Evolutionary conservation across 2,113 vertebrate genomes (phyloP).

Genomic region (Apodemus sylvaticus): DNA sequence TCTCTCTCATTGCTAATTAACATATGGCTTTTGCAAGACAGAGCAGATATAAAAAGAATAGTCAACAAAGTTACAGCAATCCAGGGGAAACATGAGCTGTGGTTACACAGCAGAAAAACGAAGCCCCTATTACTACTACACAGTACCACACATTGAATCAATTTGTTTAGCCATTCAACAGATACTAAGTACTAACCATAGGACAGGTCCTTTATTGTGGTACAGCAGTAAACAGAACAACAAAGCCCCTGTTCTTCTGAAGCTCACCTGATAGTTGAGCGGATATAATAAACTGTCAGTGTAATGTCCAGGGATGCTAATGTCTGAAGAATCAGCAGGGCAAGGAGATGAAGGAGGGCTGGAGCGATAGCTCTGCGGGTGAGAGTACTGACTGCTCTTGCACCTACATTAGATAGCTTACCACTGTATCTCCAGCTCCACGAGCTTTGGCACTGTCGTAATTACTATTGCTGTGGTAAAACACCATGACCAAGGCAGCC

Average conservation of each 20-base stretch:
- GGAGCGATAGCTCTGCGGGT: not conserved
- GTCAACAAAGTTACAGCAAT: not conserved
- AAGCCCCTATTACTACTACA: not conserved
- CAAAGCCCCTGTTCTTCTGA: not conserved
- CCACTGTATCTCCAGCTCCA: not conserved
- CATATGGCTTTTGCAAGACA: not conserved
- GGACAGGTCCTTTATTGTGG: not conserved
- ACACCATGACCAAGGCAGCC: not conserved
- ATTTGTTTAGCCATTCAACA: slow-evolving; percentile 7
- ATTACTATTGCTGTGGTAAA: not conserved
- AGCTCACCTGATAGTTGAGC: not conserved
- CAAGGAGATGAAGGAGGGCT: not conserved
- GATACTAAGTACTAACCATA: not conserved
- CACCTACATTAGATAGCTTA: not conserved
- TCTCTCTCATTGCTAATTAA: slow-evolving; percentile 33
- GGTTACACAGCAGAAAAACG: not conserved
- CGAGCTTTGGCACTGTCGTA: not conserved
- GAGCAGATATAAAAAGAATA: not conserved
- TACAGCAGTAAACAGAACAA: slow-evolving; percentile 25
- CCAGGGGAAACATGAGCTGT: not conserved
- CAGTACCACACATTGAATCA: not conserved
- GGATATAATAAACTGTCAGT: not conserved
- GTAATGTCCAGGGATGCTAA: not conserved
- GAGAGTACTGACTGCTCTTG: not conserved
- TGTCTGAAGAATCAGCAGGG: not conserved